phyloP scores from a whole-genome alignment of 2,113 vertebrate species.

The Oryzias woworae region DNA sequence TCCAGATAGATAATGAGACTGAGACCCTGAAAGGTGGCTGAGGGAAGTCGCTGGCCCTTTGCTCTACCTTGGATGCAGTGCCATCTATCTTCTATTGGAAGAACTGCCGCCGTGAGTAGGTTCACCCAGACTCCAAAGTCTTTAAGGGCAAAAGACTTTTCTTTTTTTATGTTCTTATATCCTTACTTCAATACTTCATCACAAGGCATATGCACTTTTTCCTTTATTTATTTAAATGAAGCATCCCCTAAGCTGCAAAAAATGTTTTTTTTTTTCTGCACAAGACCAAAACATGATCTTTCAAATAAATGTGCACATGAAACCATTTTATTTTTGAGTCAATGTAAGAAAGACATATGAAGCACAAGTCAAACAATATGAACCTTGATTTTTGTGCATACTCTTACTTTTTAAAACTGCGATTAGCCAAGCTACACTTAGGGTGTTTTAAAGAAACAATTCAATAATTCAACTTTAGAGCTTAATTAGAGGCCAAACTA shows the following conservation, averaged over 20 bases:
- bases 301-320: too few relatives aligned
- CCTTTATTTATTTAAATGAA: too few relatives aligned
- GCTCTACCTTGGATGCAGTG: slow-evolving; percentile 93
- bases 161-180: slow-evolving; percentile 12
- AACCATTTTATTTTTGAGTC: too few relatives aligned
- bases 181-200: slow-evolving; percentile 15
- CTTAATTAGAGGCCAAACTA: slow-evolving; percentile 75
- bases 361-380: slow-evolving; percentile 17
- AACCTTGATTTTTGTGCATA: slow-evolving; percentile 28
- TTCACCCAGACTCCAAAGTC: slow-evolving; percentile 52
- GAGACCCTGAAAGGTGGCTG: slow-evolving; percentile 83
- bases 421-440: slow-evolving; percentile 58
- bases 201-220: neutral
- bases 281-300: neutral
- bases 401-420: slow-evolving; percentile 38
- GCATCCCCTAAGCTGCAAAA: too few relatives aligned
- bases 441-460: slow-evolving; percentile 43
- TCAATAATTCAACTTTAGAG: slow-evolving; percentile 51
- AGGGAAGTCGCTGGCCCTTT: slow-evolving; percentile 64
- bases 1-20: slow-evolving; percentile 97
- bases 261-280: neutral
- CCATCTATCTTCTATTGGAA: slow-evolving; percentile 92
- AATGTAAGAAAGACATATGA: neutral
- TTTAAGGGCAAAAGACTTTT: slow-evolving; percentile 46
- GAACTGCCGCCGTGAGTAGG: slow-evolving; percentile 81